phyloP scores from a whole-genome alignment of 1,140 invertebrate species.

The Cardiocondyla obscurior region DNA sequence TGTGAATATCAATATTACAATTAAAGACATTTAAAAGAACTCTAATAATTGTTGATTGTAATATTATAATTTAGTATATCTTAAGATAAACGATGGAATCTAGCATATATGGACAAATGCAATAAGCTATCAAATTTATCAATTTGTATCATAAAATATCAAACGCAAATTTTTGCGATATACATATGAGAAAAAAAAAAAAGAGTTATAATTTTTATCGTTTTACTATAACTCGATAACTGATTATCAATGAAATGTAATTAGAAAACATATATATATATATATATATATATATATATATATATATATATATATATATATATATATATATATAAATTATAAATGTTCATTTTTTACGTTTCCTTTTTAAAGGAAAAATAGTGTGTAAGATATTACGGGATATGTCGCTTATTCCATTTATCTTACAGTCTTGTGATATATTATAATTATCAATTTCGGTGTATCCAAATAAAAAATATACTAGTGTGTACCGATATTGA shows the following conservation, averaged over 20 bases:
- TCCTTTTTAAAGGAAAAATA: not conserved
- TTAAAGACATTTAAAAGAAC: not conserved
- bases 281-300: too few relatives aligned
- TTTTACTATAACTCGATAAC: not conserved
- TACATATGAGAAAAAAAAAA: not conserved
- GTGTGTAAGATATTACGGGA: not conserved
- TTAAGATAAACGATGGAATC: not conserved
- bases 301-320: too few relatives aligned
- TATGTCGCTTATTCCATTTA: not conserved
- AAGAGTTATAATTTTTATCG: not conserved
- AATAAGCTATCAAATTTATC: not conserved
- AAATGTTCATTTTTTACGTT: not conserved
- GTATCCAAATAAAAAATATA: not conserved
- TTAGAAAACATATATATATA: not conserved
- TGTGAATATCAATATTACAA: conserved; percentile 3
- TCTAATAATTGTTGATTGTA: conserved; percentile 12
- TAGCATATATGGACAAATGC: not conserved
- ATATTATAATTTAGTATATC: not conserved
- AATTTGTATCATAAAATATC: not conserved
- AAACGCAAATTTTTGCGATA: not conserved
- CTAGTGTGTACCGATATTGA: not conserved
- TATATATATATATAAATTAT: conserved; percentile 4
- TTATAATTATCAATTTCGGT: not conserved
- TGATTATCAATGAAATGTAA: not conserved
- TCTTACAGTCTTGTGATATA: conserved; percentile 28